phyloP scores from a whole-genome alignment of 2,888 invertebrate species.

The Ochlodes sylvanus region DNA sequence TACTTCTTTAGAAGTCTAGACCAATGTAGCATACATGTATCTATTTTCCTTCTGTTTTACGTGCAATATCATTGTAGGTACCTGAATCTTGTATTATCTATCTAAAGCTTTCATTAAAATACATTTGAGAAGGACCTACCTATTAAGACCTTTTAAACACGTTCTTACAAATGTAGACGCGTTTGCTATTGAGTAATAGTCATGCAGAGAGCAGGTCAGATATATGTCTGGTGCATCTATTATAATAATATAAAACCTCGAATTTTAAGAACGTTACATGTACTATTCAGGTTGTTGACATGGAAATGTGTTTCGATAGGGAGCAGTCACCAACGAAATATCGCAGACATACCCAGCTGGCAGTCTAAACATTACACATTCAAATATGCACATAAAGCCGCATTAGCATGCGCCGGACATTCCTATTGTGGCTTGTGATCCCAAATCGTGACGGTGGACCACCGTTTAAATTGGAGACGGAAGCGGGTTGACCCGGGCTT shows the following conservation, averaged over 20 bases:
- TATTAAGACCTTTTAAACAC: too few species aligned
- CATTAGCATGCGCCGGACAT: conserved; percentile 73
- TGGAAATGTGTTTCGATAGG: conserved; percentile 15
- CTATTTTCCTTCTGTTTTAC: too few species aligned
- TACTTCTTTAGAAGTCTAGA: too few species aligned
- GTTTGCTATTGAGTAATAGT: too few species aligned
- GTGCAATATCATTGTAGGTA: too few species aligned
- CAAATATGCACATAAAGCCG: conserved; percentile 70
- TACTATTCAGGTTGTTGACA: conserved; percentile 29
- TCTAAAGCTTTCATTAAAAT: too few species aligned
- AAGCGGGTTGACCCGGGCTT: conserved; percentile 33
- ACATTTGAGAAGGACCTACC: too few species aligned
- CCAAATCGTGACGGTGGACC: conserved; percentile 70
- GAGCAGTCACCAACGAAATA: conserved; percentile 35
- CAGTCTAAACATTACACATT: conserved; percentile 59
- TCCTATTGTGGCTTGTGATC: conserved; percentile 73
- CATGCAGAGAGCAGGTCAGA: too few species aligned
- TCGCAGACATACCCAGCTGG: conserved; percentile 32
- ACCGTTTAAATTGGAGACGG: conserved; percentile 50
- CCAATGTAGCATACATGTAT: too few species aligned
- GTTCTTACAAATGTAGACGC: too few species aligned
- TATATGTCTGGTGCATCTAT: too few species aligned
- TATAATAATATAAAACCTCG: not conserved
- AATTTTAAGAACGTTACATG: not conserved
- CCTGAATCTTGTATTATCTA: too few species aligned